Evolutionary conservation across 1,140 invertebrate genomes (phyloP).

Genomic region (Anoplophora glabripennis): DNA sequence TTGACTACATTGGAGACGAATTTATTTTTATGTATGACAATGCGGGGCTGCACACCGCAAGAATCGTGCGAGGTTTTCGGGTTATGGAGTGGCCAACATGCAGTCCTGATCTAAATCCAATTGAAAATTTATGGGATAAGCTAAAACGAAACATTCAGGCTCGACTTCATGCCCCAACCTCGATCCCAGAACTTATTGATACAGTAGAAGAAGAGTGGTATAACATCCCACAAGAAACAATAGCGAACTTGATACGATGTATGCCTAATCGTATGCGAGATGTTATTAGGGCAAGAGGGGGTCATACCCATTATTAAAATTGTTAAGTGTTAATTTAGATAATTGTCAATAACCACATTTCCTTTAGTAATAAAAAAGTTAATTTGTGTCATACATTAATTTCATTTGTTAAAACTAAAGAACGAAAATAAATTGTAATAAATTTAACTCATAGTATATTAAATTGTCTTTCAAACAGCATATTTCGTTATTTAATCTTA

Average conservation of each 20-base stretch:
- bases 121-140: slow-evolving; percentile 25
- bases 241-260: slow-evolving; percentile 11
- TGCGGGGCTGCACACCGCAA: slow-evolving; percentile 3
- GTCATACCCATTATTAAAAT: slow-evolving; percentile 7
- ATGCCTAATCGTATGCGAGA: neutral
- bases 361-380: too few relatives aligned
- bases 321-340: too few relatives aligned
- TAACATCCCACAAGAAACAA: slow-evolving; percentile 19
- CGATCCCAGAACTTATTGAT: too few relatives aligned
- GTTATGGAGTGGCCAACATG: neutral
- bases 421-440: too few relatives aligned
- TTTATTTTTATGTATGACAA: slow-evolving; percentile 15
- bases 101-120: slow-evolving; percentile 2
- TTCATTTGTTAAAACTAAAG: too few relatives aligned
- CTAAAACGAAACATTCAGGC: too few relatives aligned
- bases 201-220: slow-evolving; percentile 4
- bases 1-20: too few relatives aligned
- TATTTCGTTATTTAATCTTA: too few relatives aligned
- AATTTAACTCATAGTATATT: too few relatives aligned
- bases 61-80: slow-evolving; percentile 2
- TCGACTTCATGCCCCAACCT: neutral
- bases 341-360: too few relatives aligned
- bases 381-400: too few relatives aligned
- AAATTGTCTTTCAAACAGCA: too few relatives aligned
- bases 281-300: slow-evolving; percentile 5